These are phyloP conservation scores for Pachypanchax playfairii DNA, from an alignment of 2,113 vertebrate genomes.

Conservation along the genomic window DNA sequence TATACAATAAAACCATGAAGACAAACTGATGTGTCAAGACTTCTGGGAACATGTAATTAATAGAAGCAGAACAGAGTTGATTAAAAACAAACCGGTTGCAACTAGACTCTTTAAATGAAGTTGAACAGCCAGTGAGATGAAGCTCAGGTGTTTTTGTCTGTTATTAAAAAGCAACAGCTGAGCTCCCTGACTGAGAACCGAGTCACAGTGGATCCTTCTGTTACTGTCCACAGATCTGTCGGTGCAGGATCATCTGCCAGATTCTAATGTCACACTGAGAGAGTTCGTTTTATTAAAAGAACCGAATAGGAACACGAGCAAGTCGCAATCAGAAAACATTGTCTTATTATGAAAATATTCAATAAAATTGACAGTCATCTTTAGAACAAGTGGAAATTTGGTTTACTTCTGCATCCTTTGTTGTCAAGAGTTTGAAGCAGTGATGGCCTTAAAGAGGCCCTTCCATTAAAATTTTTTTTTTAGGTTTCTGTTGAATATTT, in stretches of 20 bases:
- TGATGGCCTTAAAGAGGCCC: too few species aligned
- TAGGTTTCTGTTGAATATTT: too few species aligned
- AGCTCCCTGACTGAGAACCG: constrained; percentile 31
- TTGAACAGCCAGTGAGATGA: constrained; percentile 16
- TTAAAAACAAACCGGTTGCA: constrained; percentile 28
- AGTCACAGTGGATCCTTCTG: constrained; percentile 26
- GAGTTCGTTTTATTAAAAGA: constrained; percentile 22
- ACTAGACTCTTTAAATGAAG: constrained; percentile 36
- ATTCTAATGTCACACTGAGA: constrained; percentile 6
- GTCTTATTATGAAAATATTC: too few species aligned
- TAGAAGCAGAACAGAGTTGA: constrained; percentile 27
- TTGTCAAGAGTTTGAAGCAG: too few species aligned
- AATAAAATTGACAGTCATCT: too few species aligned
- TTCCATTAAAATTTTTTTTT: too few species aligned
- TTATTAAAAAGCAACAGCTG: constrained; percentile 53
- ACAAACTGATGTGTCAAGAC: constrained; percentile 2
- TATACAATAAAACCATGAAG: background rate
- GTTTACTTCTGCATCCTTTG: too few species aligned
- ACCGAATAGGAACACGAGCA: background rate
- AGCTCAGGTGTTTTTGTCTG: constrained; percentile 41
- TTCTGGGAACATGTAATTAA: constrained; percentile 23
- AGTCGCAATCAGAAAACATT: background rate
- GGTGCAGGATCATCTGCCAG: constrained; percentile 21
- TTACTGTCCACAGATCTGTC: background rate
- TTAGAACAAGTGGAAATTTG: too few species aligned